Conservation (phyloP, 2,888 invertebrate species). For the Dynastes maya region DNA sequence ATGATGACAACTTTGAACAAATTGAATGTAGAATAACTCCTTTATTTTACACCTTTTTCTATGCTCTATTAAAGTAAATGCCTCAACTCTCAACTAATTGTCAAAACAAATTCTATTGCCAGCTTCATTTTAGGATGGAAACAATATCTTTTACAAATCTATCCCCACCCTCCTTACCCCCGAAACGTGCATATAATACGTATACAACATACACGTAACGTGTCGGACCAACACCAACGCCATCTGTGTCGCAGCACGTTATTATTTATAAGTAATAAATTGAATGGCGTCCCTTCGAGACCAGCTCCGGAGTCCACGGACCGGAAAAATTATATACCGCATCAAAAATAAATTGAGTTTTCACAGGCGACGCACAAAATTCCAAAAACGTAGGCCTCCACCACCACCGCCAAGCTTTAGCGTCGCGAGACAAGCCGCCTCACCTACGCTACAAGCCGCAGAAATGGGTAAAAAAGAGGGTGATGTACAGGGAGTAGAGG, state of each 20-base stretch:
- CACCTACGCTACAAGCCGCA: background rate
- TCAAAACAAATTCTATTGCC: no score
- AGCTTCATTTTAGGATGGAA: no score
- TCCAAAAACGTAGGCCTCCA: background rate
- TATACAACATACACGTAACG: no score
- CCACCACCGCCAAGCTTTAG: background rate
- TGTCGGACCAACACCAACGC: background rate
- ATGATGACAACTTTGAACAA: no score
- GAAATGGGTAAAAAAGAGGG: background rate
- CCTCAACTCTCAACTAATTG: no score
- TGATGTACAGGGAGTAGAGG: background rate
- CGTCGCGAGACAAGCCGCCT: no score
- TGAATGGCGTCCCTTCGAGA: conserved; percentile 60
- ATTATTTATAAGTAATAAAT: conserved; percentile 62
- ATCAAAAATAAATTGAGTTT: conserved; percentile 68
- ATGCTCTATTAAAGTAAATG: no score
- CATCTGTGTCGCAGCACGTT: conserved; percentile 52
- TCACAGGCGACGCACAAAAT: conserved; percentile 23
- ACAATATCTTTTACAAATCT: no score
- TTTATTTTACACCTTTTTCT: no score
- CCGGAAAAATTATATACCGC: conserved; percentile 68
- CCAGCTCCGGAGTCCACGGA: conserved; percentile 60
- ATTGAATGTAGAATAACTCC: no score
- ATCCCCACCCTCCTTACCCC: no score
- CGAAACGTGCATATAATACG: no score